Evolutionary conservation across 2,888 invertebrate species (phyloP).

Genomic region (Idaea biselata): DNA sequence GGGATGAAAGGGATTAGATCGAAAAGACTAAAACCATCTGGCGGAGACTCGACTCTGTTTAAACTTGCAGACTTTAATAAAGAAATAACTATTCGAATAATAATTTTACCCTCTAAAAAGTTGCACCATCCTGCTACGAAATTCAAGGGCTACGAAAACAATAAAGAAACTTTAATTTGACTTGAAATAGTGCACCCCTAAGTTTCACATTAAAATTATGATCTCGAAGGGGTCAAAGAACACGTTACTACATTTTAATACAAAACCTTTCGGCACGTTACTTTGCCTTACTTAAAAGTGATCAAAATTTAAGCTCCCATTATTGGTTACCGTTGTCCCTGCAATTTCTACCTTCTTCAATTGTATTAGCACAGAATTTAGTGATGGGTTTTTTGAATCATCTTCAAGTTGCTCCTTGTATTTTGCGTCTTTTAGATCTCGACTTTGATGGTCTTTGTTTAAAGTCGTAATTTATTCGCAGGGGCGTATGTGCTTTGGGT

Average conservation of each 20-base stretch:
- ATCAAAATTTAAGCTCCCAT: conserved; percentile 55
- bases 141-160: conserved; percentile 54
- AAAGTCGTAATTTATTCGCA: conserved; percentile 36
- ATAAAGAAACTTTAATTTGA: conserved; percentile 69
- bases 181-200: conserved; percentile 65
- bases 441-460: conserved; percentile 10
- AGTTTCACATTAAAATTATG: conserved; percentile 71
- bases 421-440: conserved; percentile 22
- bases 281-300: conserved; percentile 59
- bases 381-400: conserved; percentile 37
- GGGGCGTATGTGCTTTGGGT: conserved; percentile 27
- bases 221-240: conserved; percentile 72
- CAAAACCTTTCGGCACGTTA: conserved; percentile 67
- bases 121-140: conserved; percentile 45
- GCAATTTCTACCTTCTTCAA: conserved; percentile 53
- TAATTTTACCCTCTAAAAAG: conserved; percentile 40
- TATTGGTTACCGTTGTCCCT: conserved; percentile 39
- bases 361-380: conserved; percentile 52
- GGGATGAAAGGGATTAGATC: conserved; percentile 58
- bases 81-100: conserved; percentile 27
- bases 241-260: conserved; percentile 69
- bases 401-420: conserved; percentile 41
- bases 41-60: conserved; percentile 23
- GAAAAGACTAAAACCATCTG: conserved; percentile 58
- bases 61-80: conserved; percentile 7